Conservation (phyloP, 2,113 vertebrate genomes). For the Ageneiosus marmoratus region DNA sequence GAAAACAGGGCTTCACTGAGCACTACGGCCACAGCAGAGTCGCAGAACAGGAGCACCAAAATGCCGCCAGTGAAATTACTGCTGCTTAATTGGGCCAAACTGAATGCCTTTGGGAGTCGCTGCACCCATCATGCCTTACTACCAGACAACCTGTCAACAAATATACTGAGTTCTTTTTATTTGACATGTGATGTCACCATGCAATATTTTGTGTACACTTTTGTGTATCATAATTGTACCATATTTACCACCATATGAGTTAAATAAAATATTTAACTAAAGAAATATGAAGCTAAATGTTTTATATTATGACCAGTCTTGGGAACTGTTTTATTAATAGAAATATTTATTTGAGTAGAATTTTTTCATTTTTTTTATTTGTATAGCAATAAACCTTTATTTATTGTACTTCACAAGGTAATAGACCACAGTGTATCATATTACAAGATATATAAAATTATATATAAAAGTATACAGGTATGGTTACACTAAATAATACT, state of each 20-base stretch:
- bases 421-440: background rate
- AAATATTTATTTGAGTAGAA: background rate
- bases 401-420: background rate
- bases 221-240: background rate
- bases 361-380: too few species aligned
- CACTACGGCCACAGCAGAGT: background rate
- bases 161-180: constrained; percentile 24
- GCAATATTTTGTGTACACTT: background rate
- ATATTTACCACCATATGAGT: background rate
- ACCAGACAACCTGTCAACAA: constrained; percentile 39
- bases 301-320: background rate
- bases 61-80: constrained; percentile 41
- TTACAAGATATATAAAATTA: background rate
- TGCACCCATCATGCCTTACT: constrained; percentile 23
- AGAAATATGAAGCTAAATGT: background rate
- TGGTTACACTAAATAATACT: background rate
- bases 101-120: constrained; percentile 26
- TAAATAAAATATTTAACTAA: background rate
- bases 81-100: constrained; percentile 42
- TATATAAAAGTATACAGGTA: background rate
- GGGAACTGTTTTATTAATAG: background rate
- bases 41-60: constrained; percentile 13
- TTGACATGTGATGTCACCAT: constrained; percentile 35
- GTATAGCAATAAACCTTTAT: background rate
- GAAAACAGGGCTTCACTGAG: constrained; percentile 1